A percentile compares a stretch with the other conserved stretches of the same genome.
These are phyloP conservation scores for Coecobrya sp. DNA, from an alignment of 2,888 invertebrate species.

Conservation along the genomic window DNA sequence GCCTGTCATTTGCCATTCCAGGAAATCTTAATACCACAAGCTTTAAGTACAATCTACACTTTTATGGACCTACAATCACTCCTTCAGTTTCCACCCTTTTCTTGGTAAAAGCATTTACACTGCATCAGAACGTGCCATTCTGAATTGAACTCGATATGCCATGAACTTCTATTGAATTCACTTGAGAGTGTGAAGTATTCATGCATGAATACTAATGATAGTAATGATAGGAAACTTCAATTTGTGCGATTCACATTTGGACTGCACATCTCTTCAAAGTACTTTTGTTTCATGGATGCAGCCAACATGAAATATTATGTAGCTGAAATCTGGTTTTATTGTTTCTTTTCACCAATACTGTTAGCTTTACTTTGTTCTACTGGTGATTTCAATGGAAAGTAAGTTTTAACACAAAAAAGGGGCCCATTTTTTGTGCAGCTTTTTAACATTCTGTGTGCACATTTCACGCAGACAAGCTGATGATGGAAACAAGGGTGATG, in stretches of 20 bases:
- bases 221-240: background rate
- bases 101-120: background rate
- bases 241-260: constrained; percentile 33
- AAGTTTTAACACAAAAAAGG: background rate
- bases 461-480: background rate
- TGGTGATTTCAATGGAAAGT: background rate
- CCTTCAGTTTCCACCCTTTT: background rate
- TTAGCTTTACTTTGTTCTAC: background rate
- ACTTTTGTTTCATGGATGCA: background rate
- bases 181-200: constrained; percentile 1
- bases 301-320: background rate
- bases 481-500: constrained; percentile 3
- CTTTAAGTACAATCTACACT: background rate
- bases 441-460: constrained; percentile 12
- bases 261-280: constrained; percentile 9
- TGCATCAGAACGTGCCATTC: background rate
- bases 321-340: constrained; percentile 51
- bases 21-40: background rate
- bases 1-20: background rate
- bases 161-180: constrained; percentile 36
- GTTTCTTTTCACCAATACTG: constrained; percentile 21
- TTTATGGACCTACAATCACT: background rate
- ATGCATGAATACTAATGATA: constrained; percentile 64
- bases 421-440: background rate
- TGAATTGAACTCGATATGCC: background rate